phyloP scores from a whole-genome alignment of 53 echinoderm and acorn worm species.

The Holothuria scabra region DNA sequence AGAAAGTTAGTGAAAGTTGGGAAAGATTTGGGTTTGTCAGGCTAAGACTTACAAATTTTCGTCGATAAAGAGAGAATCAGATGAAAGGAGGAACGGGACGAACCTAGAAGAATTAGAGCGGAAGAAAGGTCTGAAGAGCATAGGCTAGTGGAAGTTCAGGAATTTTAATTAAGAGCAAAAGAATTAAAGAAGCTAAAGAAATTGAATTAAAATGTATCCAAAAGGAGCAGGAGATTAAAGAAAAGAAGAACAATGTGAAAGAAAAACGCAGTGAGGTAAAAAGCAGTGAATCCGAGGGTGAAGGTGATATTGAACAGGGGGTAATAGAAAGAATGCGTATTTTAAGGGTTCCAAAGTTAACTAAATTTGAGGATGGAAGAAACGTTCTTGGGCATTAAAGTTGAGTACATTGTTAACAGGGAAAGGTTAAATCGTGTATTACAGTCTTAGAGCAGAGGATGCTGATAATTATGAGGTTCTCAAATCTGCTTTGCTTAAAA shows the following conservation, averaged over 20 bases:
- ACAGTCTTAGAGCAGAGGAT: neutral
- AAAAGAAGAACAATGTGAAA: too few species aligned
- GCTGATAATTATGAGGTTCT: neutral
- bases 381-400: constrained; percentile 13
- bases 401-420: constrained; percentile 37
- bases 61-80: neutral
- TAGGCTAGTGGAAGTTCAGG: too few species aligned
- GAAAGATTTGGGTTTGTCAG: constrained; percentile 10
- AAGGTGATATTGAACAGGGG: too few species aligned
- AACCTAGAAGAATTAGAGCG: constrained; percentile 5
- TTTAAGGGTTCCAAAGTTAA: neutral
- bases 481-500: neutral
- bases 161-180: too few species aligned
- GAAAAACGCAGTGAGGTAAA: too few species aligned
- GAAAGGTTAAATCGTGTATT: constrained; percentile 20
- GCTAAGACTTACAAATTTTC: constrained; percentile 6
- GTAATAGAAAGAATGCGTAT: neutral
- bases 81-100: neutral
- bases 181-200: too few species aligned
- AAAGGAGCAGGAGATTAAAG: too few species aligned
- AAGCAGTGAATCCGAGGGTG: too few species aligned
- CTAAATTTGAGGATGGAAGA: constrained; percentile 2
- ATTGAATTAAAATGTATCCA: too few species aligned
- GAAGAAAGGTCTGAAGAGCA: neutral
- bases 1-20: constrained; percentile 16